Conservation (phyloP, 2,797 vertebrate genomes). For the Pangasius sanitwongsei region DNA sequence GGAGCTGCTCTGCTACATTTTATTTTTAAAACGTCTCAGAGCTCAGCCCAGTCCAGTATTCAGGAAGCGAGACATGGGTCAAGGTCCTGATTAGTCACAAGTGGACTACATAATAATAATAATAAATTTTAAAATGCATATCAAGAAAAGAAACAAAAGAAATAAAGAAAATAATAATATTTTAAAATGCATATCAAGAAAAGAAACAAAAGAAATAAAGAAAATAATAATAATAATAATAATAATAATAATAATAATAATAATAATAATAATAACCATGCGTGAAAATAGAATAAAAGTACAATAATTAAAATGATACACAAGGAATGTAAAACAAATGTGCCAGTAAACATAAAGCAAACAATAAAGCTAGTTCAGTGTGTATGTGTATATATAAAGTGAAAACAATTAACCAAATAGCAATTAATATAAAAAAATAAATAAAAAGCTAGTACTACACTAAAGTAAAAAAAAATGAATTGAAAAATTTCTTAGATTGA, state of each 20-base stretch:
- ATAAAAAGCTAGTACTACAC: background rate
- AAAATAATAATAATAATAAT: background rate
- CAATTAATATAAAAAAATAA: background rate
- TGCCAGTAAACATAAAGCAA: background rate
- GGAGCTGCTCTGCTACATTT: conserved; percentile 47
- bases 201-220: background rate
- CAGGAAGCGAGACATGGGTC: conserved; percentile 39
- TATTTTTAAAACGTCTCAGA: conserved; percentile 50
- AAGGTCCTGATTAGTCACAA: conserved; percentile 46
- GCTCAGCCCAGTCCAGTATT: conserved; percentile 38
- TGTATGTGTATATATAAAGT: background rate
- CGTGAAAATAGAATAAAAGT: background rate
- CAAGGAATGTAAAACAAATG: background rate
- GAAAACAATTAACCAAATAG: background rate
- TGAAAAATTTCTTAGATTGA: background rate
- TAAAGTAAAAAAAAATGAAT: background rate
- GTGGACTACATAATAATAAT: background rate
- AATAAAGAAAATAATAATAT: background rate
- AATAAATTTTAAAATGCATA: background rate
- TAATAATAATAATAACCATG: background rate
- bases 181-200: background rate
- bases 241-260: background rate
- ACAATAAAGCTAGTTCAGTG: background rate
- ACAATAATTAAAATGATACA: background rate
- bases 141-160: background rate